Base-by-base conservation (phyloP, 2,113 vertebrate genomes). In the Centropus unirufus region DNA sequence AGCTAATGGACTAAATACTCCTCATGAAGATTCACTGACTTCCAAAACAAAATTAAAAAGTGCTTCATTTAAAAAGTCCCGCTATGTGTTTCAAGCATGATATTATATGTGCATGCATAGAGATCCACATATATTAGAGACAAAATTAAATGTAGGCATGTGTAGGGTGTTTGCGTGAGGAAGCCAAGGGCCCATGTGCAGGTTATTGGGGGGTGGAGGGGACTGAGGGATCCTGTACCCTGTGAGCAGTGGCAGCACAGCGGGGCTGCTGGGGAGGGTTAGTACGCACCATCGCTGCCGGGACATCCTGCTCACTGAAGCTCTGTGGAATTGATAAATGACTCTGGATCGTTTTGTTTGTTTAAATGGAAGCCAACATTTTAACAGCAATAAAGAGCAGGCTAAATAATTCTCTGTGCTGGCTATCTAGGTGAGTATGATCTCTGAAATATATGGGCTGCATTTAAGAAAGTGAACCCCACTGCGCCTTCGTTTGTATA, bases 81-180 rank as follows among this genome's bases (percentile, higher is more conserved):
- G 52, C 66, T 72, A 26, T 61, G 59, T 82, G 62, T 85, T 95
- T 84, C 52, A 54, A 90, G 34, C 23, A 40, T 58, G 40, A 30
- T 67, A 72, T 83, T 67, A 2, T 8, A 19, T 29, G 8, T 27
- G 16, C 18, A 8, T 20, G 12, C 26, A 6, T 3, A 59, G n/a
- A 83, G n/a, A 84, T 47, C 39, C 52, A 76, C 44, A 12, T 3
- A 66, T 57, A 69, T 52, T 36, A 57, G 59, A 95, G 87, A 90
- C 59, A 52, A 95, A 83, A 55, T 78, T 78, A 95, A 95, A 39
- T 27, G 49, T 30, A 69, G 92, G 92, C 82, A 66, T 63, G 51
- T 22, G 70, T 67, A 68, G 26, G 21, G 39, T 7, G 14, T 36
- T 79, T 75, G 68, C 3, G 0, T 11, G 14, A 58, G 68, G 66